Conservation (phyloP, 2,113 vertebrate genomes). For the Gasterosteus nipponicus region DNA sequence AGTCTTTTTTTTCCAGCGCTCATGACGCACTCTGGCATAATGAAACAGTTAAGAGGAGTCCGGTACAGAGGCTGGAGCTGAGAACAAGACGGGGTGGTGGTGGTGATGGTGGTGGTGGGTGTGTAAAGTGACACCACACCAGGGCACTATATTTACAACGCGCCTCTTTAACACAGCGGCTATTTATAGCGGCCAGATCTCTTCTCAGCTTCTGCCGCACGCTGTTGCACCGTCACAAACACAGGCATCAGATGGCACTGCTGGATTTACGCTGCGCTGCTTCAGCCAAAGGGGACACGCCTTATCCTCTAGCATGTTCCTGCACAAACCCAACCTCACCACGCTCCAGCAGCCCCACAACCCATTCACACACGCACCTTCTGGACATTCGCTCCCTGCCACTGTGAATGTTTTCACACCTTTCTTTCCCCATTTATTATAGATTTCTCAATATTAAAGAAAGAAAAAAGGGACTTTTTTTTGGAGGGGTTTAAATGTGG, state of each 20-base stretch:
- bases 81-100: conserved; percentile 36
- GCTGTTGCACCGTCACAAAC: conserved; percentile 71
- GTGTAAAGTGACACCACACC: conserved; percentile 77
- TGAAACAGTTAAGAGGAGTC: conserved; percentile 78
- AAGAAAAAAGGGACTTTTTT: conserved; percentile 24
- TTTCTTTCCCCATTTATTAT: conserved; percentile 21
- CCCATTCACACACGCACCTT: conserved; percentile 33
- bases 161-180: conserved; percentile 71
- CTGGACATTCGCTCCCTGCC: conserved; percentile 37
- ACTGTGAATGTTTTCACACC: conserved; percentile 3
- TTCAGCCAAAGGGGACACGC: conserved; percentile 72
- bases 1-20: conserved; percentile 67
- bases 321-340: conserved; percentile 47
- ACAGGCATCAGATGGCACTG: conserved; percentile 73
- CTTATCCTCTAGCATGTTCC: conserved; percentile 70
- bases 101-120: conserved; percentile 23
- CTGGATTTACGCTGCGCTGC: conserved; percentile 61
- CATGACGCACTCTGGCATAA: conserved; percentile 78
- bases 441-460: conserved; percentile 28
- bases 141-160: conserved; percentile 77
- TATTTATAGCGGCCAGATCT: conserved; percentile 80
- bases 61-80: conserved; percentile 53
- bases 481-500: conserved; percentile 19
- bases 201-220: conserved; percentile 71
- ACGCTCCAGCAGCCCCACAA: conserved; percentile 25